Conservation (phyloP, 2,888 invertebrate genomes). For the Drosophila macrospina region DNA sequence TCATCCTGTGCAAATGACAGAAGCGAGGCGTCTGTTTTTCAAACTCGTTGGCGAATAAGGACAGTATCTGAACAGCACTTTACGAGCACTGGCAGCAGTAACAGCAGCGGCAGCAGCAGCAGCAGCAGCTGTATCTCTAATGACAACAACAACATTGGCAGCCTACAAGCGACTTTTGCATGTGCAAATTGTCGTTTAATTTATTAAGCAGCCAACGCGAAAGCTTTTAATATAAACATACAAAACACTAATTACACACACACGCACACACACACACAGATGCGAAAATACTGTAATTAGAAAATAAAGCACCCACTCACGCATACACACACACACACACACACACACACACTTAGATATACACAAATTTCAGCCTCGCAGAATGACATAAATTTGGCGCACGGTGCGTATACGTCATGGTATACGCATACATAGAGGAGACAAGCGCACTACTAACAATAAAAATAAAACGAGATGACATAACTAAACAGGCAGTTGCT, state of each 20-base stretch:
- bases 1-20: background rate
- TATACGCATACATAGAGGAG: conserved; percentile 7
- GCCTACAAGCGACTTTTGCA: conserved; percentile 50
- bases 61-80: conserved; percentile 56
- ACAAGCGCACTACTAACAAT: conserved; percentile 37
- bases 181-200: conserved; percentile 79
- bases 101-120: conserved; percentile 28
- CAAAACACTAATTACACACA: conserved; percentile 73
- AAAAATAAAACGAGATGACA: conserved; percentile 44
- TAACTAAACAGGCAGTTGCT: conserved; percentile 32
- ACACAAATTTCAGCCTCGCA: background rate
- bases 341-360: no score
- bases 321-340: conserved; percentile 16
- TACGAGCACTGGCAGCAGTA: conserved; percentile 51
- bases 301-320: conserved; percentile 62
- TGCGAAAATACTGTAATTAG: conserved; percentile 60
- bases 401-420: conserved; percentile 50
- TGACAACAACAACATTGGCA: conserved; percentile 60
- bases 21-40: conserved; percentile 31
- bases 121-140: conserved; percentile 40
- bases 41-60: conserved; percentile 49
- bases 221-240: conserved; percentile 74
- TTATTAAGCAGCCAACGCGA: conserved; percentile 71
- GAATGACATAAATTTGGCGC: conserved; percentile 47
- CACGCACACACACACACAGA: conserved; percentile 21